phyloP scores from a whole-genome alignment of 2,888 invertebrate species.

The Taphrorychus bicolor region DNA sequence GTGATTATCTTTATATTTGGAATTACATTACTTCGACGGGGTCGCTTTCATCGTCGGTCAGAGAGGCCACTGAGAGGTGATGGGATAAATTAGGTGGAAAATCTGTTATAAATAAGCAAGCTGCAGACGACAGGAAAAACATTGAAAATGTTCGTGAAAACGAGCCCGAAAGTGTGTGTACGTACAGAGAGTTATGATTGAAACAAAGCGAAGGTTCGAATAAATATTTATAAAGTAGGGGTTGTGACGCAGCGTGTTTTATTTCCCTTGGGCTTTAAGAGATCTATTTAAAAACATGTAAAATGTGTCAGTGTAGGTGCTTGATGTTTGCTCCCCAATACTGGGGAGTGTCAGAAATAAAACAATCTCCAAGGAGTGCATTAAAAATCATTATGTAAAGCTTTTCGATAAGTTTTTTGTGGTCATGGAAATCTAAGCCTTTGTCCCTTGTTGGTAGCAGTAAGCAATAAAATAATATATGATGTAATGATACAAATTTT shows the following conservation, averaged over 20 bases:
- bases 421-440: too few species aligned
- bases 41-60: constrained; percentile 22
- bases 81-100: constrained; percentile 16
- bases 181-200: background rate
- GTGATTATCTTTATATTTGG: constrained; percentile 36
- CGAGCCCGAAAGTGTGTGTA: background rate
- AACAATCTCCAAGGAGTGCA: too few species aligned
- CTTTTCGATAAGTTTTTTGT: too few species aligned
- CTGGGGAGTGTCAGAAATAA: constrained; percentile 21
- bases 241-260: constrained; percentile 11
- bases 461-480: too few species aligned
- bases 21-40: constrained; percentile 21
- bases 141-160: background rate
- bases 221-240: constrained; percentile 33
- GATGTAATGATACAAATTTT: too few species aligned
- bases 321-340: constrained; percentile 28
- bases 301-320: constrained; percentile 29
- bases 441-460: too few species aligned
- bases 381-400: too few species aligned
- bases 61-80: constrained; percentile 10
- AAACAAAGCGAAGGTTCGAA: constrained; percentile 22
- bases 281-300: constrained; percentile 40
- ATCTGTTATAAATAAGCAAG: background rate
- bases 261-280: constrained; percentile 32
- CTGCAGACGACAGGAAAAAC: background rate